These are phyloP conservation scores for Melanotaenia trifasciata DNA, from an alignment of 2,797 vertebrate species.

Conservation along the genomic window DNA sequence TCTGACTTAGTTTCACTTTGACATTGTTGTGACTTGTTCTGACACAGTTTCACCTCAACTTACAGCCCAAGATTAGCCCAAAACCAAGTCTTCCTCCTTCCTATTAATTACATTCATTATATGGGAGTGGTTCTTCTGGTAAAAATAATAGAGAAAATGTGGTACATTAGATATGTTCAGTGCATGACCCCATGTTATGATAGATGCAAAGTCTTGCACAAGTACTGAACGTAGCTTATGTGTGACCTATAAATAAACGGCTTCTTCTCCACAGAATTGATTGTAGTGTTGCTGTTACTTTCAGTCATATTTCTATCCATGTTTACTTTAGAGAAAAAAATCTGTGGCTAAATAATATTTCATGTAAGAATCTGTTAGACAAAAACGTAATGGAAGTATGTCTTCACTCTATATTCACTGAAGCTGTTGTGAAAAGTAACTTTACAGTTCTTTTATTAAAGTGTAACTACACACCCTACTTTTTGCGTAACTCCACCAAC, in stretches of 20 bases:
- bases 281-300: background rate
- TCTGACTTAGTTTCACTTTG: constrained; percentile 28
- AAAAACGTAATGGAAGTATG: background rate
- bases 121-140: constrained; percentile 2
- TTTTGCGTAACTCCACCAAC: too few species aligned
- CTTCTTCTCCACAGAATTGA: background rate
- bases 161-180: background rate
- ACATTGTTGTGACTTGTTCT: background rate
- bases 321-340: background rate
- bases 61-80: background rate
- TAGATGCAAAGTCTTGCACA: too few species aligned
- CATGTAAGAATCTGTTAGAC: background rate
- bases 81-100: constrained; percentile 12
- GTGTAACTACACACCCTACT: too few species aligned
- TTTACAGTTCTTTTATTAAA: too few species aligned
- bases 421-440: background rate
- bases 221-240: background rate
- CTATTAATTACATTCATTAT: background rate
- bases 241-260: background rate
- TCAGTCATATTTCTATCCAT: background rate
- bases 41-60: background rate
- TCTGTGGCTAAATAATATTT: background rate
- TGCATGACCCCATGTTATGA: background rate
- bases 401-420: background rate
- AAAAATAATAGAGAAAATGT: background rate